Conservation (phyloP, 2,888 invertebrate species). For the Boloria selene region DNA sequence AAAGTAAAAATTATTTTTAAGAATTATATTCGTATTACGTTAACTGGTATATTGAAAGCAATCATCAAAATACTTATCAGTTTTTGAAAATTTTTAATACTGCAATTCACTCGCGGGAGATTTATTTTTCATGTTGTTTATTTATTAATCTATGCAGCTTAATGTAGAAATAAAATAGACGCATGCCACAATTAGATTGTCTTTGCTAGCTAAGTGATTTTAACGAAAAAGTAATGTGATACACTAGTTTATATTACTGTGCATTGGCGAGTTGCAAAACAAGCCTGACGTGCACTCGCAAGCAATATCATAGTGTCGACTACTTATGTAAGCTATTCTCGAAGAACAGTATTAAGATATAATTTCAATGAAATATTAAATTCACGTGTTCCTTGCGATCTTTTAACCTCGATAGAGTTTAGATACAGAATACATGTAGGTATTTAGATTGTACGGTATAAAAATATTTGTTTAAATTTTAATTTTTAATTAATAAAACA, state of each 20-base stretch:
- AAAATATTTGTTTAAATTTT: background rate
- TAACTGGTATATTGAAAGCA: no score
- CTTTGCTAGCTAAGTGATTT: conserved; percentile 27
- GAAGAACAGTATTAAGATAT: background rate
- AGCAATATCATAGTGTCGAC: conserved; percentile 20
- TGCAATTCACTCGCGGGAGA: no score
- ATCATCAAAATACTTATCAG: no score
- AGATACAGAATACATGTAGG: no score
- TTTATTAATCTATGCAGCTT: conserved; percentile 10
- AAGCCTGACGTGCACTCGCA: conserved; percentile 20
- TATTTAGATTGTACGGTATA: no score
- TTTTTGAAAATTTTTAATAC: no score
- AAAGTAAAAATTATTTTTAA: no score
- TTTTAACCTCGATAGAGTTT: no score
- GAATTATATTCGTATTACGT: no score
- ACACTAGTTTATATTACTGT: conserved; percentile 28
- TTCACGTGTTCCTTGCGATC: background rate
- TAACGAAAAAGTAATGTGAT: conserved; percentile 29
- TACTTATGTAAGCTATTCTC: conserved; percentile 26
- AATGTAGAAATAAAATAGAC: conserved; percentile 15
- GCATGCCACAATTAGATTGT: conserved; percentile 18
- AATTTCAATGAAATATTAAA: background rate
- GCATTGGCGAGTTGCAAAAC: conserved; percentile 28
- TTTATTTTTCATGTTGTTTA: no score
- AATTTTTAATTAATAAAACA: background rate